Evolutionary conservation across 2,113 vertebrate genomes (phyloP), one percentile per base, ranked within the genome.

Genomic region (Otus sunia): DNA sequence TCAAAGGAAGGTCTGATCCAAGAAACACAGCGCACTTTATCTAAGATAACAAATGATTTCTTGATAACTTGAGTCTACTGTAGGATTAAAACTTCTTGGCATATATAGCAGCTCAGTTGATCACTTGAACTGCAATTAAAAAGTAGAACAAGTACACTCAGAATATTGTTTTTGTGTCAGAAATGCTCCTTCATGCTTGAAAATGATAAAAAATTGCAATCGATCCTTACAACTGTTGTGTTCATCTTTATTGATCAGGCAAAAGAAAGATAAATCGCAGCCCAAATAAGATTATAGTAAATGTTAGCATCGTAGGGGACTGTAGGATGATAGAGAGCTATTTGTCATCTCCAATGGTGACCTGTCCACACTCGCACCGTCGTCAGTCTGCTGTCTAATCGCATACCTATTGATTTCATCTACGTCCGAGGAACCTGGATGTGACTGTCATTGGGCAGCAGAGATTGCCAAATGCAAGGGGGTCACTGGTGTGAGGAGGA

Each of bases 241-340:
- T 98, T 99, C 98, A 98, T 98, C 97, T 98, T 98, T 98, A 99
- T 99, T 98, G 98, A 99, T 97, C 96, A 86, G 94, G 93, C 95
- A 62, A 97, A 97, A 98, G 98, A 96, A 98, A 98, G 98, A 98
- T 98, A 98, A 99, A 98, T 98, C 87, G 69, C 97, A 90, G 93
- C 96, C 95, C 94, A 97, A 98, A 98, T 98, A 94, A 97, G 96
- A 98, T 98, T 97, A 98, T 94, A 94, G 98, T 97, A 95, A 92
- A 92, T 97, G 97, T 97, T 98, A 97, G 98, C 95, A 68, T 98
- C 67, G 7, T 95, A 81, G 90, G 86, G 95, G 96, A 89, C 97
- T 47, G 67, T 19, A 26, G 97, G 92, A 86, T 98, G 98, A 98
- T 98, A 93, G 97, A 97, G 96, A 94, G 68, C 94, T 75, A 98